Evolutionary conservation across 1,140 invertebrate species (phyloP).

Genomic region (Halotydeus destructor): DNA sequence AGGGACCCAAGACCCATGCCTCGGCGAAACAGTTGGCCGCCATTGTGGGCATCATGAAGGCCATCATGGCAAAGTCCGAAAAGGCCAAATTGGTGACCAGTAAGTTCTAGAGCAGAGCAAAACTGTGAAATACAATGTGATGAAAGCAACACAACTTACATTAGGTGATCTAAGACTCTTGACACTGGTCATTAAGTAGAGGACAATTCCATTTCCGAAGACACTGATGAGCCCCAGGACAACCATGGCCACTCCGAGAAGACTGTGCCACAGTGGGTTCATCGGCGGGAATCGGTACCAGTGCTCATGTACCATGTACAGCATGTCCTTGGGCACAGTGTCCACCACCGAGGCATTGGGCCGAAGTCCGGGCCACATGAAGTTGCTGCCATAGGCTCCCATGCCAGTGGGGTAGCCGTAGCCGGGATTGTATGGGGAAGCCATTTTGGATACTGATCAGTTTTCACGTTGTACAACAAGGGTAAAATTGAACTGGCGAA

Average conservation of each 20-base stretch:
- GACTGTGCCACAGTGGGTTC: constrained; percentile 52
- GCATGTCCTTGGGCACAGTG: constrained; percentile 44
- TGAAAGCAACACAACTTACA: too few relatives aligned
- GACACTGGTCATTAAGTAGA: constrained; percentile 58
- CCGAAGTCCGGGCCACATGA: constrained; percentile 10
- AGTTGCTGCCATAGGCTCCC: not conserved
- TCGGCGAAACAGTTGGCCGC: constrained; percentile 64
- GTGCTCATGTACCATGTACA: constrained; percentile 42
- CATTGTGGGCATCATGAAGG: constrained; percentile 46
- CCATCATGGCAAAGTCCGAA: constrained; percentile 72
- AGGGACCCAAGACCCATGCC: constrained; percentile 58
- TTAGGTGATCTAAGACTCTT: constrained; percentile 55
- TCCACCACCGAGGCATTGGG: constrained; percentile 49
- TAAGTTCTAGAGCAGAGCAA: too few relatives aligned
- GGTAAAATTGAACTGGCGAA: too few relatives aligned
- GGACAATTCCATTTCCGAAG: constrained; percentile 59
- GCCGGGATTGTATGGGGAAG: too few relatives aligned
- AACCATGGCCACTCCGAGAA: constrained; percentile 50
- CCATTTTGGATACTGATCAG: not conserved
- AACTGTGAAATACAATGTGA: too few relatives aligned
- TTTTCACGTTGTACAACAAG: too few relatives aligned
- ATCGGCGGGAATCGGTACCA: constrained; percentile 56
- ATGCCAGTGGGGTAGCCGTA: not conserved
- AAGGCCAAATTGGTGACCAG: constrained; percentile 64
- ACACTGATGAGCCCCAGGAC: constrained; percentile 44